Evolutionary conservation across 2,113 vertebrate species (phyloP).

Genomic region (Donacobius atricapilla): DNA sequence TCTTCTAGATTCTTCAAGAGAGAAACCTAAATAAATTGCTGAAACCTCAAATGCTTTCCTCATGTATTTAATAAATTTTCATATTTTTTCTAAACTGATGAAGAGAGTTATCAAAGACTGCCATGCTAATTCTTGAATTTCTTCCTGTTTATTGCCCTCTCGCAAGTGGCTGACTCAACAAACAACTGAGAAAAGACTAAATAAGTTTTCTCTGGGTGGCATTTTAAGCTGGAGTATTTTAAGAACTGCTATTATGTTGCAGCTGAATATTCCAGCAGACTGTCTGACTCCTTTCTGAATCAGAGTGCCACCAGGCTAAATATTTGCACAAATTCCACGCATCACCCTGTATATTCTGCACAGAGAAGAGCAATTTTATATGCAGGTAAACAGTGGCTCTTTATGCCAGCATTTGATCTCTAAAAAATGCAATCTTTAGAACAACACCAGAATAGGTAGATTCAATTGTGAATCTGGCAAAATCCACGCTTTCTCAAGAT

Average conservation of each 20-base stretch:
- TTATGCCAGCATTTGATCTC: background rate
- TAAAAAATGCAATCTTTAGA: background rate
- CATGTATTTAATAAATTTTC: background rate
- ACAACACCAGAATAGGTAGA: background rate
- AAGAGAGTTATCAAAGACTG: background rate
- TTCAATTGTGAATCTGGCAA: background rate
- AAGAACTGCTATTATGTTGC: constrained; percentile 34
- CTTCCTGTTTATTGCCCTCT: constrained; percentile 15
- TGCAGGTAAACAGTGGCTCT: background rate
- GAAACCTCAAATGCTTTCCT: background rate
- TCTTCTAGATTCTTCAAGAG: background rate
- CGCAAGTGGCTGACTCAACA: constrained; percentile 36
- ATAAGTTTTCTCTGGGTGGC: background rate
- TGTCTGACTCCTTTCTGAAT: constrained; percentile 15
- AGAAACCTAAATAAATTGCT: background rate
- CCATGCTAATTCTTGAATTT: background rate
- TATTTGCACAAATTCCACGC: constrained; percentile 10
- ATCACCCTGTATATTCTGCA: background rate
- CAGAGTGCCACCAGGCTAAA: background rate
- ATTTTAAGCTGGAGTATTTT: constrained; percentile 40
- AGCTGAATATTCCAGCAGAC: constrained; percentile 15
- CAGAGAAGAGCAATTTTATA: background rate
- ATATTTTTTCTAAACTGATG: background rate
- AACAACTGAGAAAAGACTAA: constrained; percentile 37
- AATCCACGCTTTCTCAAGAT: background rate